Base-by-base conservation (phyloP, 2,113 vertebrate species). In the Mustela lutreola region DNA sequence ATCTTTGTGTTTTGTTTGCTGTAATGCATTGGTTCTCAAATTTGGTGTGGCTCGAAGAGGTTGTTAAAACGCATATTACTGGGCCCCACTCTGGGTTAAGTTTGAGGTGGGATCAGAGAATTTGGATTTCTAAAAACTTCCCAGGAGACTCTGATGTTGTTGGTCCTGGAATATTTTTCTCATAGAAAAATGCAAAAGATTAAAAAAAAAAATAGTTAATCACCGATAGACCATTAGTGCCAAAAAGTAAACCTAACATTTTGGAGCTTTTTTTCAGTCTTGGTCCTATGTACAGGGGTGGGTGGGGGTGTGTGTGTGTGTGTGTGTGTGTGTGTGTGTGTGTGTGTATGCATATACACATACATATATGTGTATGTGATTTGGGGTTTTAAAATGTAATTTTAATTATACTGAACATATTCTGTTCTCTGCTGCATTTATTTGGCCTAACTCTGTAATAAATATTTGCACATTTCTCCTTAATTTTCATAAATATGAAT, bases 341-440 rank as follows among this genome's bases (percentile, higher is more conserved):
- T 65, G 2, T 14, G 16, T 62, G 50, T 7, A 33, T 45, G 19
- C 4, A n/a, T 87, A 5, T 36, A 11, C 65, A 15, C 87, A 19
- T 21, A 11, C 24, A 78, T 11, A 4, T 84, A 33, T 82, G 4
- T 50, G 33, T 75, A 28, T 56, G 22, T 83, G 36, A 56, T 56
- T 95, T 92, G 91, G 71, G 91, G 56, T 95, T 91, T 85, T 76
- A 89, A 31, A 94, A 75, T 21, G n/a, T 94, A 62, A 71, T 95
- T 97, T 94, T 87, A 48, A 82, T 95, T 33, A 39, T 84, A 67
- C 62, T 53, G 31, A 96, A 71, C 80, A 48, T n/a, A 39, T 15
- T 86, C 3, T n/a, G 0, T 89, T 94, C 36, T 67, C 19, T 11
- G 18, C 26, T 97, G n/a, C 14, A 75, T 92, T 96, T 96, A 33